Evolutionary conservation across 2,113 vertebrate species (phyloP).

Genomic region (Ondatra zibethicus): DNA sequence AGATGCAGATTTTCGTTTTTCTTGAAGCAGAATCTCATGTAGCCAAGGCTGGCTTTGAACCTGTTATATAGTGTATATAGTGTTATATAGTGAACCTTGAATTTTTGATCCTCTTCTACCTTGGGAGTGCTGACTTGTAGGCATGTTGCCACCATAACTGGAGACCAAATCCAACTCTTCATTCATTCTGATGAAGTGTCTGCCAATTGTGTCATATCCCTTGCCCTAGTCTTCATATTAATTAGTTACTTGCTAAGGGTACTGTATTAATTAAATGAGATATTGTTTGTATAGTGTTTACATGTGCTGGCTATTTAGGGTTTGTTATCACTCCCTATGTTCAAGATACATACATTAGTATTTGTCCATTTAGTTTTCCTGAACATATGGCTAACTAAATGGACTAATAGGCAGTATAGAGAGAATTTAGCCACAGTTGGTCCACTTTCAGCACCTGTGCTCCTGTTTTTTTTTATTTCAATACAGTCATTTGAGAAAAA

Average conservation of each 20-base stretch:
- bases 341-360: not conserved
- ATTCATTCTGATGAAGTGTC: not conserved
- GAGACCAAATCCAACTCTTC: not conserved
- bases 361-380: constrained; percentile 15
- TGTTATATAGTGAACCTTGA: not conserved
- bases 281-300: not conserved
- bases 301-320: not conserved
- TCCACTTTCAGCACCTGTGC: not conserved
- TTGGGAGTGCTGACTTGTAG: not conserved
- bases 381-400: not conserved
- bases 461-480: not conserved
- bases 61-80: too few relatives aligned
- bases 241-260: not conserved
- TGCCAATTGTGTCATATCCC: not conserved
- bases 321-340: not conserved
- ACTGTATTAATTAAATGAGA: not conserved
- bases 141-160: not conserved
- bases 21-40: not conserved
- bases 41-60: not conserved
- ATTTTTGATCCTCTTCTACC: not conserved
- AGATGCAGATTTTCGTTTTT: not conserved
- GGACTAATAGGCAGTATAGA: not conserved
- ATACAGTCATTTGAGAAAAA: not conserved
- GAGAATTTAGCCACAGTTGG: not conserved
- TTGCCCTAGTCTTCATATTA: not conserved